Conservation (phyloP, 2,797 vertebrate species). For the Lindbergichthys nudifrons region DNA sequence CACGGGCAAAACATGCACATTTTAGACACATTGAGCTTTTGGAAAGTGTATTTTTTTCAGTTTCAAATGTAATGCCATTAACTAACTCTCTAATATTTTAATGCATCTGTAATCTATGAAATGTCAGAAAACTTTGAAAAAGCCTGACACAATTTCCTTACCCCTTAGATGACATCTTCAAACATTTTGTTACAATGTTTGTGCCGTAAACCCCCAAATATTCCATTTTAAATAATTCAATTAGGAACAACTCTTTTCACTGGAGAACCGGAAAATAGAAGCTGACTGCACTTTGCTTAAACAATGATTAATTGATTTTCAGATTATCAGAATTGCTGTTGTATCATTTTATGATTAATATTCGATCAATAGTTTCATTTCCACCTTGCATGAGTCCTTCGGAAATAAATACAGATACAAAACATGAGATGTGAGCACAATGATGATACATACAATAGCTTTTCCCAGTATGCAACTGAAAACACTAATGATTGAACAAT, state of each 20-base stretch:
- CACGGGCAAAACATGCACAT: background rate
- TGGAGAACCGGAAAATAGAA: background rate
- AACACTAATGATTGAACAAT: conserved; percentile 11
- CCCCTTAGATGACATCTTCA: background rate
- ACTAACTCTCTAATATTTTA: background rate
- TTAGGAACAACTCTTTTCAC: background rate
- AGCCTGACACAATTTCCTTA: too few relatives aligned
- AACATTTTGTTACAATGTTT: background rate
- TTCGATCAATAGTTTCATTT: background rate
- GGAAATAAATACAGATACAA: conserved; percentile 8
- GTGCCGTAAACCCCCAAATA: background rate
- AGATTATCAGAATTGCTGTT: background rate
- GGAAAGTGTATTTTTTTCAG: background rate
- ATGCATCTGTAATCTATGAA: background rate
- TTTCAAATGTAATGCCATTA: background rate
- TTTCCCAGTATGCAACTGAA: too few relatives aligned
- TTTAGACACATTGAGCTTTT: background rate
- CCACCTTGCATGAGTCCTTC: background rate
- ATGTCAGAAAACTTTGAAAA: background rate
- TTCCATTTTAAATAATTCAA: background rate
- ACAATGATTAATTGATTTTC: background rate
- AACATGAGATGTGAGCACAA: background rate
- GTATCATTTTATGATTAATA: background rate
- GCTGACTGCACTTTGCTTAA: background rate
- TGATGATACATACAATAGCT: background rate